Base-by-base conservation (phyloP, 2,888 invertebrate species). In the Pherbina coryleti region DNA sequence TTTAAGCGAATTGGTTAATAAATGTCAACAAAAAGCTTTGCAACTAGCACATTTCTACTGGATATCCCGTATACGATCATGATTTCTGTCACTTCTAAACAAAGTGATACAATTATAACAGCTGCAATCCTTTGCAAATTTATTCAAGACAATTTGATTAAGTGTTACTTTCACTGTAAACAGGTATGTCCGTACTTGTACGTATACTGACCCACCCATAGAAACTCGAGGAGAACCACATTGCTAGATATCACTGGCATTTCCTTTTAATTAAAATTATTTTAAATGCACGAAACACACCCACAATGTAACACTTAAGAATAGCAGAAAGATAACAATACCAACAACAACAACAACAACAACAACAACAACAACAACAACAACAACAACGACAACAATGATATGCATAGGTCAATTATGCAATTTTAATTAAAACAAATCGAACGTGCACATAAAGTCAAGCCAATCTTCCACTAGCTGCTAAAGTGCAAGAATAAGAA, bases 381-480 rank as follows among this genome's bases (percentile, higher is more conserved):
- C 72, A 55, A 73, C 64, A 64, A 31, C 53, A 37, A 44, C 71
- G 70, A 62, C 9, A 14, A 34, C n/a, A 66, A 73, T 19, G 66
- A 8, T 25, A 34, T 19, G n/a, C 53, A 62, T 44, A 62, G 76
- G 79, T 79, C 72, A 74, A 77, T 77, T 79, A 77, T 79, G 79
- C 77, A 77, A 79, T 77, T 77, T 77, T 77, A 79, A 79, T 79
- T 79, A 77, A 79, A 79, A 77, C 79, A 77, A 77, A 75, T 79
- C 75, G 77, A 75, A 57, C 66, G 67, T n/a, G 31, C 19, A 77
- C 49, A 64, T 44, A 69, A 31, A 8, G 53, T 25, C 53, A 44
- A 60, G 14, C 64, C 9, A 14, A 31, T 19, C 19, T 55, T 17
- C 9, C 3, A 53, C 57, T 8, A 72, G 31, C 55, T 17, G 22